phyloP scores from a whole-genome alignment of 1,140 invertebrate species.

The Berghia stephanieae region DNA sequence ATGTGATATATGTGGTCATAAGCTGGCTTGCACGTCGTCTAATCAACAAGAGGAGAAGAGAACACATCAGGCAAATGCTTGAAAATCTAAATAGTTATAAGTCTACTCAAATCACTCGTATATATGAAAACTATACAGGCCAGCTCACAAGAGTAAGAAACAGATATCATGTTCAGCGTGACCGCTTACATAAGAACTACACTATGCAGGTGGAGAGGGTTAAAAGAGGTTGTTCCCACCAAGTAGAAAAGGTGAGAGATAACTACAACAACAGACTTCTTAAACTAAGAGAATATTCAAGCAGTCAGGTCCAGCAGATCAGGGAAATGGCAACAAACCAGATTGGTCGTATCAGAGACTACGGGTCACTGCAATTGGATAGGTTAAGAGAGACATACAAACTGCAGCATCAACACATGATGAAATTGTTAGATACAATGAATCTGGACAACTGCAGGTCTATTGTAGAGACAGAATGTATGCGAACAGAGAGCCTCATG shows the following conservation, averaged over 20 bases:
- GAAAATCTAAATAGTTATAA: slow-evolving; percentile 59
- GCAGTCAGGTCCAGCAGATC: slow-evolving; percentile 87
- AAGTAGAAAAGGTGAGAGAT: slow-evolving; percentile 91
- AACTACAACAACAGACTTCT: slow-evolving; percentile 83
- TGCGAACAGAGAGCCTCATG: slow-evolving; percentile 77
- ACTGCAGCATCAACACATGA: slow-evolving; percentile 89
- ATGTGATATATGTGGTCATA: slow-evolving; percentile 49
- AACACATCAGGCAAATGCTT: slow-evolving; percentile 53
- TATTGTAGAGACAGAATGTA: slow-evolving; percentile 73
- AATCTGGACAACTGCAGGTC: slow-evolving; percentile 95
- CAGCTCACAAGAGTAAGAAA: slow-evolving; percentile 74
- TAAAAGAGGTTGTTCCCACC: slow-evolving; percentile 90
- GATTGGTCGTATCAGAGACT: slow-evolving; percentile 91
- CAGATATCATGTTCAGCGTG: slow-evolving; percentile 77
- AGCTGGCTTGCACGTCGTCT: slow-evolving; percentile 43
- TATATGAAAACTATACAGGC: slow-evolving; percentile 69
- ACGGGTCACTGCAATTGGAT: slow-evolving; percentile 89
- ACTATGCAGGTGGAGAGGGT: slow-evolving; percentile 88
- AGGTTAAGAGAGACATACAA: slow-evolving; percentile 91
- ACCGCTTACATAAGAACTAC: slow-evolving; percentile 87
- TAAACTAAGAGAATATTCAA: slow-evolving; percentile 59
- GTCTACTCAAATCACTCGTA: slow-evolving; percentile 47
- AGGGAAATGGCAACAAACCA: slow-evolving; percentile 95
- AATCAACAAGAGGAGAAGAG: slow-evolving; percentile 51
- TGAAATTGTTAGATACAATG: slow-evolving; percentile 92